Evolutionary conservation across 2,888 invertebrate genomes (phyloP), one percentile per base, ranked within the genome.

Genomic region (Mesochorus sp.): DNA sequence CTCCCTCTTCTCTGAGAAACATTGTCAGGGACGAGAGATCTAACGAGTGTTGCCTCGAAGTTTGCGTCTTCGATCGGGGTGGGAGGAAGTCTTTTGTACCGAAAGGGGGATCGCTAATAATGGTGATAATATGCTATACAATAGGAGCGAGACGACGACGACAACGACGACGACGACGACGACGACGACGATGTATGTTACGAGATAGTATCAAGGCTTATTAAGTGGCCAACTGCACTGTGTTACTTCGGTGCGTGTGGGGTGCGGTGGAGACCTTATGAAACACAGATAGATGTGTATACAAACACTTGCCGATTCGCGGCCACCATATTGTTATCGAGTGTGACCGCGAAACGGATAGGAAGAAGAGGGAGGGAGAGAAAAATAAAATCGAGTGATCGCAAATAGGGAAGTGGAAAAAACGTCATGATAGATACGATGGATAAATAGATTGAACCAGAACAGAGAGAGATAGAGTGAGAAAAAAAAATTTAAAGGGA

Each of bases 351-450:
- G 67, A 67, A 61, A 51, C 0, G 17, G n/a, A 19, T 8, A 47
- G 14, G 44, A 26, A 19, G 67, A 31, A 39, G 42, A 12, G 57
- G 64, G 79, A 66, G 78, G 72, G 47, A 37, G 21, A 66, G 37
- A 34, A 5, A 53, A 37, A 39, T 34, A 21, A 17, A 26, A 39
- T 39, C 26, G 17, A 51, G 39, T 39, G 24, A 21, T 51, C 34
- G 12, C 37, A 42, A 66, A 39, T n/a, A 53, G 62, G 53, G 62
- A 53, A 34, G 72, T 51, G 31, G 24, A 21, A 55, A 37, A 73
- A 57, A 42, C 73, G 55, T 73, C 39, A 34, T 66, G 31, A 55
- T 24, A 55, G 10, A 55, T 12, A 34, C 24, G n/a, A n/a, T n/a
- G n/a, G n/a, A n/a, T n/a, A n/a, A n/a, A n/a, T n/a, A n/a, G n/a